phyloP scores from a whole-genome alignment of 2,113 vertebrate genomes.

The Triplophysa rosa region DNA sequence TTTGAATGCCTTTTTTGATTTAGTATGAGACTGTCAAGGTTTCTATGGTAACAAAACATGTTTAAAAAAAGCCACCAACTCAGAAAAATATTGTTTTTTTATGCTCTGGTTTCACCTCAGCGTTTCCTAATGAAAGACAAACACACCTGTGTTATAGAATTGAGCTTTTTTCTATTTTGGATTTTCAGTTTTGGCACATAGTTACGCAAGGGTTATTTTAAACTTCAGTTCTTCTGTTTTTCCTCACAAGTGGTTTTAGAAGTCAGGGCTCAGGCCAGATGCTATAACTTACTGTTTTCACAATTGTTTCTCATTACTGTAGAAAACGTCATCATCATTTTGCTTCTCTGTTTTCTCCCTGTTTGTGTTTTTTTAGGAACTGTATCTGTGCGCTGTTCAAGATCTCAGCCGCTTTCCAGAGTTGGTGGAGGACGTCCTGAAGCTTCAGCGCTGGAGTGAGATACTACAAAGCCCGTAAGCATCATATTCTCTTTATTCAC shows the following conservation, averaged over 20 bases:
- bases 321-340: neutral
- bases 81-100: constrained; percentile 7
- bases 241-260: neutral
- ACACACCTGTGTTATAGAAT: neutral
- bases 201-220: neutral
- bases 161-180: neutral
- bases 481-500: neutral
- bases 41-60: constrained; percentile 35
- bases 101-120: neutral
- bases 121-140: neutral
- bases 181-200: neutral
- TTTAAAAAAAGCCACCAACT: constrained; percentile 13
- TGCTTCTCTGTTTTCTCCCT: neutral
- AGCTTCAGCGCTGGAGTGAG: constrained; percentile 83
- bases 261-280: neutral
- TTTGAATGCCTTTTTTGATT: constrained; percentile 31
- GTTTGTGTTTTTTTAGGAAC: constrained; percentile 69
- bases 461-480: constrained; percentile 74
- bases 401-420: constrained; percentile 84
- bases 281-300: neutral
- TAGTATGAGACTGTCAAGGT: constrained; percentile 22
- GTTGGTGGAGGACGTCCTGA: constrained; percentile 87
- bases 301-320: neutral
- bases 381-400: constrained; percentile 88
- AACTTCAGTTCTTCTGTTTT: neutral